Evolutionary conservation across 2,797 vertebrate genomes (phyloP).

Genomic region (Dromococcyx pavoninus): DNA sequence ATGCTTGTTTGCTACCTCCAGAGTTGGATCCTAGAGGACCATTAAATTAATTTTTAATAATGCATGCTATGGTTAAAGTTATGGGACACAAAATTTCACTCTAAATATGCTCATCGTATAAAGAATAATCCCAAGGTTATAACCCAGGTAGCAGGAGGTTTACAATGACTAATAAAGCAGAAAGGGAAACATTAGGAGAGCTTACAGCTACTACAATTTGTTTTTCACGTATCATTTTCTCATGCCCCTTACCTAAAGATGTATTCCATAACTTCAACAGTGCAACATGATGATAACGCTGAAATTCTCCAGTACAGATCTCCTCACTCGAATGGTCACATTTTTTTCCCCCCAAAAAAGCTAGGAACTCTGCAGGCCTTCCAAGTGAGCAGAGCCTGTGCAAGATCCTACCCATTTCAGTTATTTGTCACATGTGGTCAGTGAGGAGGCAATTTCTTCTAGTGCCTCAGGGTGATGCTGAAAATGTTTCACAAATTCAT

Average conservation of each 20-base stretch:
- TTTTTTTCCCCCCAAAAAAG: background rate
- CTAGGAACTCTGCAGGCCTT: background rate
- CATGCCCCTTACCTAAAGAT: background rate
- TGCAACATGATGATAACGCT: background rate
- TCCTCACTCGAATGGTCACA: background rate
- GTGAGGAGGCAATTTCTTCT: background rate
- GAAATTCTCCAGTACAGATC: background rate
- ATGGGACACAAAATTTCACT: background rate
- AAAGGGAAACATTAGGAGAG: background rate
- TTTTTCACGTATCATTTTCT: background rate
- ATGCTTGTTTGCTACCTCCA: constrained; percentile 23
- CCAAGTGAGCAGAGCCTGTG: background rate
- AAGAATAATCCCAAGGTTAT: background rate
- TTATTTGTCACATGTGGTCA: background rate
- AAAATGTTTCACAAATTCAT: background rate
- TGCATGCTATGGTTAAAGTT: background rate
- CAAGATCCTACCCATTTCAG: background rate
- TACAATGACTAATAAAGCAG: background rate
- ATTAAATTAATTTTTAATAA: constrained; percentile 66
- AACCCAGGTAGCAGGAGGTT: background rate
- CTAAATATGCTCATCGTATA: background rate
- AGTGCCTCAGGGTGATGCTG: background rate
- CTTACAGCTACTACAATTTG: background rate
- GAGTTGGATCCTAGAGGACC: constrained; percentile 38
- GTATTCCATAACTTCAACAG: background rate